Evolutionary conservation across 2,113 vertebrate species (phyloP).

Genomic region (Eptesicus fuscus): DNA sequence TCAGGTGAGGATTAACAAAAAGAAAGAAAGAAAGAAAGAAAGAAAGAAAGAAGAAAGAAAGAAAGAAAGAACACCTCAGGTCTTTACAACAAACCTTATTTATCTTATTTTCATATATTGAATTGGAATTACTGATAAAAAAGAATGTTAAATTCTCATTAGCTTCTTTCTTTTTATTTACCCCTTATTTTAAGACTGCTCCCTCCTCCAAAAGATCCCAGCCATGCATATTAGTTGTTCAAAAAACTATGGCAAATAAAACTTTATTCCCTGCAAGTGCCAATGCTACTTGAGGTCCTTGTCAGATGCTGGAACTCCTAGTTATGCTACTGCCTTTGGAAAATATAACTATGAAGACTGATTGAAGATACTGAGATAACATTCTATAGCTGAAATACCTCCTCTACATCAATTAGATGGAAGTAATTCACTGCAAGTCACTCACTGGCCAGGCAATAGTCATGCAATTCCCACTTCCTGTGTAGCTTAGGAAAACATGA

Average conservation of each 20-base stretch:
- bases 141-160: background rate
- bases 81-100: background rate
- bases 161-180: background rate
- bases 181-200: background rate
- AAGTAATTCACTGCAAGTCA: background rate
- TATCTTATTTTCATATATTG: background rate
- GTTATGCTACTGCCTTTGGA: background rate
- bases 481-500: background rate
- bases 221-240: background rate
- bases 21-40: no score
- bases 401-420: background rate
- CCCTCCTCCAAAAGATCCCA: background rate
- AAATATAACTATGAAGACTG: background rate
- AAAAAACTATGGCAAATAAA: background rate
- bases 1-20: no score
- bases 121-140: background rate
- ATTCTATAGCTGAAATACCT: background rate
- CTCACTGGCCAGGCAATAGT: background rate
- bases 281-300: background rate
- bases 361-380: background rate
- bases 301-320: background rate
- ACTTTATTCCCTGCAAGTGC: background rate
- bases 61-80: background rate
- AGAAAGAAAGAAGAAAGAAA: no score
- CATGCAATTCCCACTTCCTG: background rate